Evolutionary conservation across 2,797 vertebrate species (phyloP).

Genomic region (Phyllotis vaccarum): DNA sequence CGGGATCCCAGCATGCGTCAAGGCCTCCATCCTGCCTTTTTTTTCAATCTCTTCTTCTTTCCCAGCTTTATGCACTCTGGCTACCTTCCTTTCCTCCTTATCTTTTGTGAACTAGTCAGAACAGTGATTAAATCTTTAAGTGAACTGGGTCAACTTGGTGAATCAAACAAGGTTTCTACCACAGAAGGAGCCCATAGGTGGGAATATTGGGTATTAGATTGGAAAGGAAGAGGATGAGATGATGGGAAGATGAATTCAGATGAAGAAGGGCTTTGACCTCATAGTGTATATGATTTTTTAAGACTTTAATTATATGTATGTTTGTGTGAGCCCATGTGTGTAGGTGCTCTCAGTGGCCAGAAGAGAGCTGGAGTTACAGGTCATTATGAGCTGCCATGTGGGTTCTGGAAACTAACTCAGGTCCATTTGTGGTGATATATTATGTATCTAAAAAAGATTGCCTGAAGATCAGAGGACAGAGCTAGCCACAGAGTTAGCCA

Average conservation of each 20-base stretch:
- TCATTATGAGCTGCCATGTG: background rate
- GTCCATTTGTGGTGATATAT: background rate
- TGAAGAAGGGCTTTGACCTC: background rate
- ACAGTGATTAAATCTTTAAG: background rate
- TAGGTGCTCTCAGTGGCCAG: background rate
- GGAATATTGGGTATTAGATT: background rate
- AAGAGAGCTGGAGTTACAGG: background rate
- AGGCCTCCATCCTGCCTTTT: background rate
- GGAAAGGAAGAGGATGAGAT: background rate
- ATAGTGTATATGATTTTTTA: background rate
- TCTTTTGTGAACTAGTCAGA: background rate
- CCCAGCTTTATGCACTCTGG: background rate
- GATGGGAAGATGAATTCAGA: background rate
- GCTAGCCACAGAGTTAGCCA: too few species aligned
- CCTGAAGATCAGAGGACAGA: too few species aligned
- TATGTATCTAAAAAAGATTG: too few species aligned
- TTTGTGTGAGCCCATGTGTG: background rate
- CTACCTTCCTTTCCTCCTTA: background rate
- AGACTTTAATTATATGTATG: background rate
- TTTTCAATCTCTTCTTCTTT: background rate
- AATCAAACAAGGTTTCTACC: conserved; percentile 11
- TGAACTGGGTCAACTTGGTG: background rate
- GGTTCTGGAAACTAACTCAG: background rate
- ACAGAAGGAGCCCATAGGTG: conserved; percentile 9
- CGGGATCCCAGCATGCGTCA: too few species aligned